phyloP scores from a whole-genome alignment of 2,888 invertebrate species.

The Stenurella melanura region DNA sequence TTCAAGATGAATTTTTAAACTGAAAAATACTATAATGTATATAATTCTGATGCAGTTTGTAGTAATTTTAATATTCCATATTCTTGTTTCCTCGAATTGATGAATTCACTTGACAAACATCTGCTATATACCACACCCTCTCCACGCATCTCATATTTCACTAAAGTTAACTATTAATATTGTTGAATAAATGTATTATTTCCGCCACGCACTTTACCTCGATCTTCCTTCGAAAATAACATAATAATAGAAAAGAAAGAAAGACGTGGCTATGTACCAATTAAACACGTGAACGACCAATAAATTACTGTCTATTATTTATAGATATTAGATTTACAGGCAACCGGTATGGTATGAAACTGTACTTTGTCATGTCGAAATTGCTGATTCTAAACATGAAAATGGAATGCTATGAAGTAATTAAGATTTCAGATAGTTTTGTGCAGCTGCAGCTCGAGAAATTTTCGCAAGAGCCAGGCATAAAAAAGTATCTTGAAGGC shows the following conservation, averaged over 20 bases:
- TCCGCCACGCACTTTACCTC: not conserved
- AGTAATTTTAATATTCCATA: not conserved
- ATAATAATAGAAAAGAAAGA: not conserved
- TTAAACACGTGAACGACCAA: not conserved
- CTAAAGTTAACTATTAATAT: not conserved
- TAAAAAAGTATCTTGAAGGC: too few species aligned
- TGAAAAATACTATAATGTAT: too few species aligned
- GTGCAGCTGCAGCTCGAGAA: not conserved
- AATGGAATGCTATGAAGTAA: not conserved
- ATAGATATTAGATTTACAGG: not conserved
- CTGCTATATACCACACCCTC: not conserved
- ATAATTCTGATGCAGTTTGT: not conserved
- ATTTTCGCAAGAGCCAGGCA: not conserved
- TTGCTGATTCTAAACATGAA: not conserved
- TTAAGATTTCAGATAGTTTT: not conserved
- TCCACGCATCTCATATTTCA: not conserved
- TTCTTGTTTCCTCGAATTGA: not conserved
- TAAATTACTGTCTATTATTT: not conserved
- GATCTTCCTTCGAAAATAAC: not conserved
- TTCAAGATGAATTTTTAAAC: too few species aligned
- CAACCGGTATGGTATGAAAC: not conserved
- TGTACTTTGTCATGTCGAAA: not conserved
- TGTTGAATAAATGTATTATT: not conserved
- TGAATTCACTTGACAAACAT: not conserved
- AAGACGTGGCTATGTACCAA: not conserved